phyloP scores from a whole-genome alignment of 2,113 vertebrate genomes.

The Lota lota region DNA sequence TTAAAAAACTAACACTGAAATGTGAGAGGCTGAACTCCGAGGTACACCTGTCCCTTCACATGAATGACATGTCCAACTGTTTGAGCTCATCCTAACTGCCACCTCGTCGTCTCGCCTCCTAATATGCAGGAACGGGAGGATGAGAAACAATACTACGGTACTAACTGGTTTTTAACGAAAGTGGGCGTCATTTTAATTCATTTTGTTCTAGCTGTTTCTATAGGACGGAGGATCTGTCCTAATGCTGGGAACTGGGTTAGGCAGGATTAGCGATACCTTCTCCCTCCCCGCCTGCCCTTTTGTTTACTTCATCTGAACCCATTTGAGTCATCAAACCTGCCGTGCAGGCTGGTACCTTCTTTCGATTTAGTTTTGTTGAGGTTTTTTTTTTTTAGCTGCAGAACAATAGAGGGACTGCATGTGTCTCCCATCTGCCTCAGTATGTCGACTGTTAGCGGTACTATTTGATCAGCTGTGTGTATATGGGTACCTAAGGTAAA shows the following conservation, averaged over 20 bases:
- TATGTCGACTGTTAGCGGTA: conserved; percentile 56
- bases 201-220: conserved; percentile 42
- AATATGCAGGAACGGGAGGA: no score
- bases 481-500: conserved; percentile 39
- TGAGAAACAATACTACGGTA: no score
- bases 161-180: conserved; percentile 9
- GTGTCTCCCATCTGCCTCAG: conserved; percentile 42
- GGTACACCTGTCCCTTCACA: no score
- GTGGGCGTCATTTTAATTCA: conserved; percentile 41
- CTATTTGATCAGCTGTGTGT: conserved; percentile 39
- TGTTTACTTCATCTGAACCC: conserved; percentile 31
- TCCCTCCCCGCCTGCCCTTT: conserved; percentile 22
- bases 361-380: conserved; percentile 5
- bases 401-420: conserved; percentile 39
- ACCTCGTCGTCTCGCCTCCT: no score
- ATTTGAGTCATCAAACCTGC: conserved; percentile 53
- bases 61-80: no score
- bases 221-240: conserved; percentile 38
- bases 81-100: no score
- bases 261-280: conserved; percentile 36
- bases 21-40: no score
- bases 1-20: no score
- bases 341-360: conserved; percentile 46
- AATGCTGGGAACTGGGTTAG: conserved; percentile 58
- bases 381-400: conserved; percentile 17